Percentiles rank a stretch among this genome's conserved stretches.
Conservation (phyloP, 1,140 invertebrate genomes). For the Vanessa tameamea region DNA sequence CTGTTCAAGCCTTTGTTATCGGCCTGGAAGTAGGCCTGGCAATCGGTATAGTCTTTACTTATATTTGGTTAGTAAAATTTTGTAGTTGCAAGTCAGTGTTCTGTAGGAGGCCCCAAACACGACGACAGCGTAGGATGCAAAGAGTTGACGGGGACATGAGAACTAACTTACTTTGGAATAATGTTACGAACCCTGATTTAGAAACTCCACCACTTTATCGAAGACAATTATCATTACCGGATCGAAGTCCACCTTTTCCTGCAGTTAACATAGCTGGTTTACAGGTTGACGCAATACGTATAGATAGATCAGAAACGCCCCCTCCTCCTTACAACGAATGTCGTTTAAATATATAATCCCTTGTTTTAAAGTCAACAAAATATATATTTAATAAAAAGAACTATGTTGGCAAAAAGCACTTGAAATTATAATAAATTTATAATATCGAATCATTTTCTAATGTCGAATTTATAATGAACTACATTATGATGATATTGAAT, state of each 20-base stretch:
- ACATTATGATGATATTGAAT: too few species aligned
- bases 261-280: conserved; percentile 47
- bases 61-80: conserved; percentile 67
- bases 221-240: conserved; percentile 59
- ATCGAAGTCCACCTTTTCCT: conserved; percentile 46
- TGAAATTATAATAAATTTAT: too few species aligned
- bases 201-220: conserved; percentile 69
- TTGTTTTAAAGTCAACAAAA: not conserved
- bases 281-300: conserved; percentile 52
- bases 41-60: conserved; percentile 70
- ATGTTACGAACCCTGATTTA: conserved; percentile 58
- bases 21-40: conserved; percentile 72
- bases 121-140: conserved; percentile 51
- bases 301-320: conserved; percentile 63
- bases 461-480: too few species aligned
- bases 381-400: too few species aligned
- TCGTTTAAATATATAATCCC: conserved; percentile 29
- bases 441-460: too few species aligned
- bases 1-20: conserved; percentile 69
- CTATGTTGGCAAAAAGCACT: too few species aligned
- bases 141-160: conserved; percentile 64
- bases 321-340: conserved; percentile 75
- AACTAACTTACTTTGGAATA: conserved; percentile 67
- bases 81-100: conserved; percentile 58
- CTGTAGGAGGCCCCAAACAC: conserved; percentile 45